phyloP scores from a whole-genome alignment of 1,140 invertebrate genomes.

The Araneus ventricosus region DNA sequence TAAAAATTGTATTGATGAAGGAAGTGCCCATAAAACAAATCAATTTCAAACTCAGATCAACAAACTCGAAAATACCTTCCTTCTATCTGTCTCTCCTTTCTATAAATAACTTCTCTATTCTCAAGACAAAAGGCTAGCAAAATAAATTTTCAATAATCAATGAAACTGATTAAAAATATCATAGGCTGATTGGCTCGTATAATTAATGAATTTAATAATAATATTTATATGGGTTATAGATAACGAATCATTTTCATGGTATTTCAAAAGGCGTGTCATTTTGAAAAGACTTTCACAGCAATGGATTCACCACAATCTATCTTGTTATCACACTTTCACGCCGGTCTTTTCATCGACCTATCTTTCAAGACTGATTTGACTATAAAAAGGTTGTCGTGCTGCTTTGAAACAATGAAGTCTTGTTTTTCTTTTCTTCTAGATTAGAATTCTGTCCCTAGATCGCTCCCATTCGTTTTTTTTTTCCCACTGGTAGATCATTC shows the following conservation, averaged over 20 bases:
- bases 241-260: neutral
- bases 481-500: neutral
- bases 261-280: constrained; percentile 5
- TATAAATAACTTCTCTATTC: neutral
- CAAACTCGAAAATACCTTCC: neutral
- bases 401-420: constrained; percentile 19
- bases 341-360: neutral
- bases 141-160: neutral
- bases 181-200: neutral
- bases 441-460: neutral
- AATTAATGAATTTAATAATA: neutral
- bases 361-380: neutral
- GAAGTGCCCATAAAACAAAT: neutral
- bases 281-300: constrained; percentile 1
- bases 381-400: constrained; percentile 4
- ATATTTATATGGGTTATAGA: neutral
- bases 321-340: neutral
- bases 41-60: neutral
- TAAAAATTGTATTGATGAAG: too few relatives aligned
- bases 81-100: neutral
- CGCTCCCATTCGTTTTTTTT: neutral
- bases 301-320: neutral
- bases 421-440: neutral
- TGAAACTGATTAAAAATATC: neutral
- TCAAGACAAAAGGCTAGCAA: neutral